Percentiles rank a stretch among this genome's conserved stretches.
Conservation (phyloP, 2,888 invertebrate genomes). For the Cerastis rubricosa region DNA sequence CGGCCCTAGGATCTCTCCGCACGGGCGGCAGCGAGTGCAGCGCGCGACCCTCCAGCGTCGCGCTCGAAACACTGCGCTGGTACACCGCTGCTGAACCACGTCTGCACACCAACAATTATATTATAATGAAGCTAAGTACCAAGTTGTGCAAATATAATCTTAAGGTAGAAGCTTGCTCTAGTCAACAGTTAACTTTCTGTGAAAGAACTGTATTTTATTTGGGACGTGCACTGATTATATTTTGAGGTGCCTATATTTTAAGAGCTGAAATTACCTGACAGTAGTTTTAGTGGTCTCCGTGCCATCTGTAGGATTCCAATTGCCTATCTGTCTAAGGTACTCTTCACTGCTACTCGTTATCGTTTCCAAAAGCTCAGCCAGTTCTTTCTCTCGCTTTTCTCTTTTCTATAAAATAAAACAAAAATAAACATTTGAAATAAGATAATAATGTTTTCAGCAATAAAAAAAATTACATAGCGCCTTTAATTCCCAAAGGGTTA, state of each 20-base stretch:
- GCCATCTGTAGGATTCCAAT: conserved; percentile 81
- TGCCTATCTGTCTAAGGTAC: conserved; percentile 82
- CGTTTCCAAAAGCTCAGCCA: conserved; percentile 82
- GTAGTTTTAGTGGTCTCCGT: conserved; percentile 78
- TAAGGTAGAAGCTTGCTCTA: too few relatives aligned
- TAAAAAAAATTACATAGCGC: too few relatives aligned
- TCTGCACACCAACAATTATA: conserved; percentile 64
- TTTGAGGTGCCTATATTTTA: too few relatives aligned
- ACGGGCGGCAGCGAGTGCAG: conserved; percentile 87
- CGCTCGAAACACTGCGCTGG: conserved; percentile 86
- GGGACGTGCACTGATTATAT: too few relatives aligned
- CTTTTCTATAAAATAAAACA: conserved; percentile 38
- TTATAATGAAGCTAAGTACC: too few relatives aligned
- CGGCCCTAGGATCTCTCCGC: conserved; percentile 52
- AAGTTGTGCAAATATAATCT: too few relatives aligned
- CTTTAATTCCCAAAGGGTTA: too few relatives aligned
- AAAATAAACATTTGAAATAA: neutral
- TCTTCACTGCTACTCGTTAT: conserved; percentile 87
- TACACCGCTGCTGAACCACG: conserved; percentile 85
- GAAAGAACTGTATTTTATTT: too few relatives aligned
- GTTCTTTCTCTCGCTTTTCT: conserved; percentile 75
- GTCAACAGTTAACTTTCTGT: too few relatives aligned
- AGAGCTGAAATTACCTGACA: conserved; percentile 74
- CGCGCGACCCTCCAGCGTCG: conserved; percentile 82
- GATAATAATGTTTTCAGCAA: too few relatives aligned